Conservation (phyloP, 1,140 invertebrate species). For the Thaumatotibia leucotreta region DNA sequence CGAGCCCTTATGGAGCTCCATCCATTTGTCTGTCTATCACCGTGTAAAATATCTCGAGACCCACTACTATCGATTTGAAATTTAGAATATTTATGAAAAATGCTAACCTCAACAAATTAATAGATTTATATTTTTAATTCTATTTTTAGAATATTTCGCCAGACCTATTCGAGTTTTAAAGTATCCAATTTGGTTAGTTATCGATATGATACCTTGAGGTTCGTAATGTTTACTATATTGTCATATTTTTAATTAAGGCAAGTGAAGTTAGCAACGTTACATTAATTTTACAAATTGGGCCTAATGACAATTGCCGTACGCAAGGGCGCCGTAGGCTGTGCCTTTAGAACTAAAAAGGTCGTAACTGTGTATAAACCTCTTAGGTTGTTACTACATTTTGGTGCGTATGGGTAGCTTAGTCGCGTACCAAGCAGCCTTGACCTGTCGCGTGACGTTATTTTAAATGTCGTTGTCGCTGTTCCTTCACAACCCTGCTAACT, state of each 20-base stretch:
- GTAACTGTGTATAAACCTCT: not conserved
- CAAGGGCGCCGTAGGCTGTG: conserved; percentile 26
- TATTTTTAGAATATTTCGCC: too few relatives aligned
- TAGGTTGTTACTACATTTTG: not conserved
- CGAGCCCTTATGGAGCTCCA: too few relatives aligned
- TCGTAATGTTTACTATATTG: too few relatives aligned
- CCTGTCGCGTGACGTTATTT: conserved; percentile 53
- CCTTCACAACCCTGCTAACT: not conserved
- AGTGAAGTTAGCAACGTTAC: conserved; percentile 21
- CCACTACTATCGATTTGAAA: too few relatives aligned
- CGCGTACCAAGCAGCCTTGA: conserved; percentile 36
- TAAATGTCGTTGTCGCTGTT: conserved; percentile 37
- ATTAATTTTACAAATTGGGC: conserved; percentile 62
- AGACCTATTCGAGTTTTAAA: too few relatives aligned
- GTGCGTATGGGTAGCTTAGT: not conserved
- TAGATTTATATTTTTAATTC: too few relatives aligned
- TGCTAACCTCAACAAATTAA: too few relatives aligned
- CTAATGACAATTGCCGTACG: conserved; percentile 52
- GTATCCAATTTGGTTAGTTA: not conserved
- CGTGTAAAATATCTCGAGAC: too few relatives aligned
- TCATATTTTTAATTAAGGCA: conserved; percentile 39
- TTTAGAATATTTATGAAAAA: too few relatives aligned
- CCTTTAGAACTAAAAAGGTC: not conserved
- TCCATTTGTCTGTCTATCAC: too few relatives aligned
- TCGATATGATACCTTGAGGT: not conserved